Percentiles rank a stretch among this genome's conserved stretches.
Conservation (phyloP, 2,888 invertebrate genomes). For the Pogonocherus hispidulus region DNA sequence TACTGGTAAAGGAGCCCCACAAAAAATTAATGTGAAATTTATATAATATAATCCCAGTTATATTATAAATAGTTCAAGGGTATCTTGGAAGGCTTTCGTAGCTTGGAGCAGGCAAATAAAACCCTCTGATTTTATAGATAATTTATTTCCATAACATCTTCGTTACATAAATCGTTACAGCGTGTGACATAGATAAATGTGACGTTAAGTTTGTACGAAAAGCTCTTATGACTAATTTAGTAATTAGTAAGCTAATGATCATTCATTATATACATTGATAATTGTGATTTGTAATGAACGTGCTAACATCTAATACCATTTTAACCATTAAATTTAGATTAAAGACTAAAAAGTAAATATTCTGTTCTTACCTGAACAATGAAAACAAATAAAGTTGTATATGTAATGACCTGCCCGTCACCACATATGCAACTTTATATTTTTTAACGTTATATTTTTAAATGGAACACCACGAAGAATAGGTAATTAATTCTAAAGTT, state of each 20-base stretch:
- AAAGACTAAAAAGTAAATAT: too few relatives aligned
- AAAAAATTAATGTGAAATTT: too few relatives aligned
- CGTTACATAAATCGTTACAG: slow-evolving; percentile 52
- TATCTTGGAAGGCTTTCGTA: slow-evolving; percentile 2
- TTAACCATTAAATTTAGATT: too few relatives aligned
- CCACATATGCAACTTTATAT: too few relatives aligned
- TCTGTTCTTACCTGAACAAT: too few relatives aligned
- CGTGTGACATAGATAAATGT: slow-evolving; percentile 50
- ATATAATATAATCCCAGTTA: too few relatives aligned
- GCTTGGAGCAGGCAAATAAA: slow-evolving; percentile 37
- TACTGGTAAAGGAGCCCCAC: neutral
- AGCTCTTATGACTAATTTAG: slow-evolving; percentile 44
- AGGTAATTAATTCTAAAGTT: too few relatives aligned
- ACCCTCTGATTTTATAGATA: slow-evolving; percentile 37
- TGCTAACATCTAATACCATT: neutral
- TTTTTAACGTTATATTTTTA: too few relatives aligned
- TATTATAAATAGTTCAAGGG: too few relatives aligned
- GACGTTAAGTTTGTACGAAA: slow-evolving; percentile 50
- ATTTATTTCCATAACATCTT: slow-evolving; percentile 53
- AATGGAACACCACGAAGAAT: too few relatives aligned
- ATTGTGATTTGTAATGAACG: slow-evolving; percentile 22
- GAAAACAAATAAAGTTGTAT: too few relatives aligned
- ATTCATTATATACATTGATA: slow-evolving; percentile 38
- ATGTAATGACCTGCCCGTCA: too few relatives aligned
- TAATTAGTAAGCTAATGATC: slow-evolving; percentile 35